These are phyloP conservation scores for Cryptosula pallasiana DNA, from an alignment of 2,888 invertebrate species.

Conservation along the genomic window DNA sequence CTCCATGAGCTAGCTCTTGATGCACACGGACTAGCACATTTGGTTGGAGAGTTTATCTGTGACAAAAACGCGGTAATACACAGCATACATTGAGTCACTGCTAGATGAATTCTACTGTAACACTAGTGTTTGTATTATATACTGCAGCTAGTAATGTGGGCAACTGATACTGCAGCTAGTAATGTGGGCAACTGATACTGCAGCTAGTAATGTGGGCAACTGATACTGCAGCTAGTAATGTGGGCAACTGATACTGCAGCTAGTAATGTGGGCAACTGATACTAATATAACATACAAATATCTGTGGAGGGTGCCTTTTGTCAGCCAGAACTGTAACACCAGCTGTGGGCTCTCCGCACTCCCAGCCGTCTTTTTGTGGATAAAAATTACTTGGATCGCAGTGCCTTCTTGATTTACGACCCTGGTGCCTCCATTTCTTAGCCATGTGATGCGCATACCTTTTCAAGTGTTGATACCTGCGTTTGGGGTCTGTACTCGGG, in stretches of 20 bases:
- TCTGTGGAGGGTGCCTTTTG: conserved; percentile 14
- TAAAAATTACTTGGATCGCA: neutral
- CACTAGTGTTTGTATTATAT: no score
- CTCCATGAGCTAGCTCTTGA: conserved; percentile 9
- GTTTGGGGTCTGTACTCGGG: conserved; percentile 11
- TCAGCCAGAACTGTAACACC: conserved; percentile 5
- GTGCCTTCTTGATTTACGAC: neutral
- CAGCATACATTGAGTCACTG: no score
- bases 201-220: no score
- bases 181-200: no score
- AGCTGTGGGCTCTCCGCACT: conserved; percentile 21
- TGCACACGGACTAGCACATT: neutral
- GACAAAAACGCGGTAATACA: no score
- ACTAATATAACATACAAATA: conserved; percentile 22
- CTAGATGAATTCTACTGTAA: no score
- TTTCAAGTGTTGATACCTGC: conserved; percentile 20
- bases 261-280: no score
- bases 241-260: no score
- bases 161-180: no score
- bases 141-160: no score
- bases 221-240: no score
- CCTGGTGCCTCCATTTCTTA: conserved; percentile 18
- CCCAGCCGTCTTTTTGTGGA: neutral
- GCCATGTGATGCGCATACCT: conserved; percentile 16
- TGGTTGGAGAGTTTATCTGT: conserved; percentile 15